Evolutionary conservation across 2,888 invertebrate species (phyloP).

Genomic region (Cyaniris semiargus): DNA sequence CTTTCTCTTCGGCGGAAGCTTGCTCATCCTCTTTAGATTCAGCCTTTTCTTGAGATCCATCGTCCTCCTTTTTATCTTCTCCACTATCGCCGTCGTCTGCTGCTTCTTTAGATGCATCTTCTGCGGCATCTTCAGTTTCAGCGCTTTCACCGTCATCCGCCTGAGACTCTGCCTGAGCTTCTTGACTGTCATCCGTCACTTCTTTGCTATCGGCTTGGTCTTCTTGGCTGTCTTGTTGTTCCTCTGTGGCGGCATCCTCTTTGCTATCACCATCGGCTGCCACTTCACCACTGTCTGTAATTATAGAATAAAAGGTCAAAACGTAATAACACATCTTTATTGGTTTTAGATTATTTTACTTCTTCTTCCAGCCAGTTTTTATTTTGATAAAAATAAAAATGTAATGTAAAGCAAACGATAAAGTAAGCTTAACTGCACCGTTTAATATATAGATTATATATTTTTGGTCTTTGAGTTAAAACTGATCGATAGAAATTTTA

Average conservation of each 20-base stretch:
- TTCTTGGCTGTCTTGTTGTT: slow-evolving; percentile 48
- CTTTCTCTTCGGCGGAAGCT: slow-evolving; percentile 51
- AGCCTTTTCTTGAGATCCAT: slow-evolving; percentile 71
- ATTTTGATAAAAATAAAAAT: no score
- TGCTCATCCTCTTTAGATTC: slow-evolving; percentile 58
- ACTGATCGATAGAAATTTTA: no score
- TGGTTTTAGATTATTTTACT: no score
- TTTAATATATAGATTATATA: no score
- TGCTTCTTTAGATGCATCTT: slow-evolving; percentile 51
- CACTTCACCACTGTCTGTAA: slow-evolving; percentile 67
- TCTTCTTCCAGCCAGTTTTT: no score
- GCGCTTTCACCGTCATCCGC: slow-evolving; percentile 44
- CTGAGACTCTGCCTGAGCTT: slow-evolving; percentile 46
- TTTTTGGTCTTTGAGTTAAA: no score
- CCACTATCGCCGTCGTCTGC: slow-evolving; percentile 44
- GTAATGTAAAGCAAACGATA: neutral
- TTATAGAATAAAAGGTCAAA: slow-evolving; percentile 13
- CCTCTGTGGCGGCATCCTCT: slow-evolving; percentile 54
- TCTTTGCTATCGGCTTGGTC: slow-evolving; percentile 46
- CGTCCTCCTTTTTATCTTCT: slow-evolving; percentile 57
- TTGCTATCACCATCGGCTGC: slow-evolving; percentile 58
- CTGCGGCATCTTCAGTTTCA: slow-evolving; percentile 52
- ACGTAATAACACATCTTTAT: neutral
- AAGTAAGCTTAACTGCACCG: neutral
- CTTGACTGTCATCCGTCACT: slow-evolving; percentile 50